phyloP scores from a whole-genome alignment of 2,113 vertebrate genomes.

The Semnornis frantzii region DNA sequence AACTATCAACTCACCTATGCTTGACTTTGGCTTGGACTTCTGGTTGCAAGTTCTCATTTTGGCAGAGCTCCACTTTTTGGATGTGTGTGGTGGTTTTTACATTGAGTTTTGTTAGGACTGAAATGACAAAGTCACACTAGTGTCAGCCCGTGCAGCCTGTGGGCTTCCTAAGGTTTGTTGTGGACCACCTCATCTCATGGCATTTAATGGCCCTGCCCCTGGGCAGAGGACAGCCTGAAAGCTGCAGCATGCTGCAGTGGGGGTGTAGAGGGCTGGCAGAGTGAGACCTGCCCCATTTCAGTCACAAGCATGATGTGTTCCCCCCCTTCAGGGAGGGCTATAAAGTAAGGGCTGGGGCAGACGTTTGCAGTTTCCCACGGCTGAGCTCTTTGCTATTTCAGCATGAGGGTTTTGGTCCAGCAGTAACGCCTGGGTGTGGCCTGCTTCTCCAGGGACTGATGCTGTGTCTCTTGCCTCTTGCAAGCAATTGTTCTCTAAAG shows the following conservation, averaged over 20 bases:
- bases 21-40: neutral
- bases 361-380: neutral
- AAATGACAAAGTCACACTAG: neutral
- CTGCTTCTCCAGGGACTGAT: neutral
- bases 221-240: neutral
- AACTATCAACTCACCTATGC: rapidly evolving
- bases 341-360: neutral
- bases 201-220: neutral
- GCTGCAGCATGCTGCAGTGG: rapidly evolving
- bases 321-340: neutral
- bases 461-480: neutral
- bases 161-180: neutral
- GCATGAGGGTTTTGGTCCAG: neutral
- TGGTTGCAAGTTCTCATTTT: neutral
- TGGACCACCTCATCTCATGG: neutral
- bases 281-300: neutral
- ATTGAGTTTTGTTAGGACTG: neutral
- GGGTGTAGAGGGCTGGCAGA: too few species aligned
- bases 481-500: neutral
- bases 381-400: neutral
- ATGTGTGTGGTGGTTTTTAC: neutral
- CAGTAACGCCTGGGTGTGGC: neutral
- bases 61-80: neutral
- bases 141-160: neutral
- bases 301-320: neutral